Percentiles rank a stretch among this genome's conserved stretches.
Conservation (phyloP, 2,113 vertebrate genomes). For the Otis tarda region DNA sequence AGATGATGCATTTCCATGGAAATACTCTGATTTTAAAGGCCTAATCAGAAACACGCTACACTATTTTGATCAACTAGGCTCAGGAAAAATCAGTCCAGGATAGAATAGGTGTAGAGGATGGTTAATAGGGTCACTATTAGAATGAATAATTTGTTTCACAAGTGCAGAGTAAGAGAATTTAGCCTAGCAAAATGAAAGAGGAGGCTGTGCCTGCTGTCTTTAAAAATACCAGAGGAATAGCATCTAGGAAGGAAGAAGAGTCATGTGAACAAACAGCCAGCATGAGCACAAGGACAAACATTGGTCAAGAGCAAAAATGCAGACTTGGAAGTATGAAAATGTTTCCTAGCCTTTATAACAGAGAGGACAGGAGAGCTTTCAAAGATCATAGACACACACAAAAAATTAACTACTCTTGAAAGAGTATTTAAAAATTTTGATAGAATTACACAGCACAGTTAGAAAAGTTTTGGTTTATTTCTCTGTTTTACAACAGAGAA, state of each 20-base stretch:
- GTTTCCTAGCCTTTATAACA: neutral
- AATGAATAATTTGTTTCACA: neutral
- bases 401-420: neutral
- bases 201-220: neutral
- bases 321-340: neutral
- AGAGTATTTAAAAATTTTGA: neutral
- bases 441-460: neutral
- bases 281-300: neutral
- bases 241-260: neutral
- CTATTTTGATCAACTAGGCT: neutral
- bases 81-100: neutral
- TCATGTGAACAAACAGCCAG: neutral
- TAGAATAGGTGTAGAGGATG: neutral
- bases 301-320: neutral
- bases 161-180: neutral
- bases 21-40: neutral
- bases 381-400: neutral
- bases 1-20: neutral
- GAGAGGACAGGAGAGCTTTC: neutral
- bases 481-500: neutral
- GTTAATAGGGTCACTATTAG: neutral
- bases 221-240: neutral
- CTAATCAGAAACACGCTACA: neutral
- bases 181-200: neutral
- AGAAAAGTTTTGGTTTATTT: neutral